Conservation (phyloP, 2,888 invertebrate genomes). For the Tinea pellionella region DNA sequence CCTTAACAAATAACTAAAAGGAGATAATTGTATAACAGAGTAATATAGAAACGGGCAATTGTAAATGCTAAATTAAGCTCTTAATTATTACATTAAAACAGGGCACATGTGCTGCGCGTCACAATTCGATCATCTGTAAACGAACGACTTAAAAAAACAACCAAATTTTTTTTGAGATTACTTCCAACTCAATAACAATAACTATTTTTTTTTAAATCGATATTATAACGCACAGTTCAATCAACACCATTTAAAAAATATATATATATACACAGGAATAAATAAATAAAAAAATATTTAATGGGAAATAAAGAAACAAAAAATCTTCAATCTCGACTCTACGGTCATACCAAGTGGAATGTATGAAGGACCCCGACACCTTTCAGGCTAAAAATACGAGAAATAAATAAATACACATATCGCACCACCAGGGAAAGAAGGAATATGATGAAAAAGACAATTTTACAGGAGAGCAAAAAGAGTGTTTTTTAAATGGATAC, state of each 20-base stretch:
- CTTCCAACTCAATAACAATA: slow-evolving; percentile 27
- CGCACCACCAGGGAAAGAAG: too few species aligned
- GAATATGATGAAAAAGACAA: too few species aligned
- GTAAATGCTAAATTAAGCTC: neutral
- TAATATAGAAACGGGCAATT: slow-evolving; percentile 25
- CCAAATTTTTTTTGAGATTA: neutral
- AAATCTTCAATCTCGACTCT: slow-evolving; percentile 39
- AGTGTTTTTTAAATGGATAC: too few species aligned
- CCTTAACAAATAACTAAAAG: slow-evolving; percentile 65
- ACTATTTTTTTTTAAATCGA: slow-evolving; percentile 19
- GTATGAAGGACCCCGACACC: slow-evolving; percentile 65
- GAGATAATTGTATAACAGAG: slow-evolving; percentile 59
- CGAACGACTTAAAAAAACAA: too few species aligned
- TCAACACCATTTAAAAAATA: neutral
- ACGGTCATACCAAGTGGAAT: slow-evolving; percentile 66
- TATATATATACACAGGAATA: neutral
- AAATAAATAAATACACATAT: neutral
- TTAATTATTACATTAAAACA: slow-evolving; percentile 2
- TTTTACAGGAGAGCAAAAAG: too few species aligned
- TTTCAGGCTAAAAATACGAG: slow-evolving; percentile 51
- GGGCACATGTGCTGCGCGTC: neutral
- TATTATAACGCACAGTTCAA: neutral
- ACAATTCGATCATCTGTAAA: too few species aligned
- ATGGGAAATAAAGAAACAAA: slow-evolving; percentile 23
- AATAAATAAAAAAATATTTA: neutral